Base-by-base conservation (phyloP, 2,113 vertebrate species). In the Aythya baeri region DNA sequence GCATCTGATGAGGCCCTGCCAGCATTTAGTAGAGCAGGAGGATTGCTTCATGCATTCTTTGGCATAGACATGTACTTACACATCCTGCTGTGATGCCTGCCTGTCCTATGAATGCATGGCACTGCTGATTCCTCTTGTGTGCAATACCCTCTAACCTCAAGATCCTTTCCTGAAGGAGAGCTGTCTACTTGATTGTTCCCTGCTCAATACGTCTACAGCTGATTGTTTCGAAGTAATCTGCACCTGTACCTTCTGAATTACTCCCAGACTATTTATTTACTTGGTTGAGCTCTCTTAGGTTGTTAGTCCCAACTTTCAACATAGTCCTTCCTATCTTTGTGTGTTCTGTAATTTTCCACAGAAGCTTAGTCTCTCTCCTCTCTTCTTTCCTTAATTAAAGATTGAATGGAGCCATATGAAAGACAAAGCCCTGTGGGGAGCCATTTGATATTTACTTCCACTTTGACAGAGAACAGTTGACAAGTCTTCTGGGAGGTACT, bases 311-410 rank as follows among this genome's bases (percentile, higher is more conserved):
- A 81, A 8, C 75, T 77, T 91, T n/a, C 75, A 88, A 6, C 25
- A 2, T 46, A 34, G 55, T 46, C 41, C 23, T 88, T 76, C 54
- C 44, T 18, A 26, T 71, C 75, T 71, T 83, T 9, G 0, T 74
- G 59, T 91, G 88, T 90, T 86, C 79, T 83, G 16, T 85, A 85
- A 80, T 86, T 73, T 86, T 88, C 70, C 72, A 74, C 59, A 59
- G 75, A 88, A 89, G 31, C 20, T 13, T 75, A 23, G 4, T 55
- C 57, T 74, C 17, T 55, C 61, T 32, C 43, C 22, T 50, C 23
- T 32, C 43, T 36, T 49, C 26, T 83, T 79, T 83, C 59, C 62
- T 93, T 95, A 93, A 91, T 96, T 97, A 95, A 83, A 76, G 76
- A 80, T 58, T 88, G 85, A 80, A 66, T 1, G 1, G 58, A 77